phyloP scores from a whole-genome alignment of 2,888 invertebrate species.

The Limnephilus rhombicus region DNA sequence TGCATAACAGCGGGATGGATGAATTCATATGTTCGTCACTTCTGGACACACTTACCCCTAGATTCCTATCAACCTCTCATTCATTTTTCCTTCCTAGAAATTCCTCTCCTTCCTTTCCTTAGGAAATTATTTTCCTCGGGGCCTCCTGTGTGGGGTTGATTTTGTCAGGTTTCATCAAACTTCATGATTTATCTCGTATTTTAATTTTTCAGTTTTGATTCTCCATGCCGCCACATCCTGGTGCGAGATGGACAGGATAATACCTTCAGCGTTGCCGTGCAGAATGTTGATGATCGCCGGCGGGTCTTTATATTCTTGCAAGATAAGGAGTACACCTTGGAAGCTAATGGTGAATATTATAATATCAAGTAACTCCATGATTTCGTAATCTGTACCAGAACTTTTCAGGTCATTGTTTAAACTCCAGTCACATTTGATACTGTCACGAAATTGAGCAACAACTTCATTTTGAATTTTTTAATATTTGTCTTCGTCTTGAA shows the following conservation, averaged over 20 bases:
- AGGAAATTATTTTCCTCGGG: too few relatives aligned
- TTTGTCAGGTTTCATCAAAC: neutral
- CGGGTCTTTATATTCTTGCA: slow-evolving; percentile 83
- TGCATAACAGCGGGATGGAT: too few relatives aligned
- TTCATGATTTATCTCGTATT: slow-evolving; percentile 15
- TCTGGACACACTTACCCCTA: too few relatives aligned
- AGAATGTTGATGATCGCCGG: slow-evolving; percentile 74
- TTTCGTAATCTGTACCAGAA: neutral
- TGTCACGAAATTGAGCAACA: too few relatives aligned
- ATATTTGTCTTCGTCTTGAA: neutral
- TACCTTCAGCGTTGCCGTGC: slow-evolving; percentile 83
- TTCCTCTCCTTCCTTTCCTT: too few relatives aligned
- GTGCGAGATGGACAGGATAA: slow-evolving; percentile 84
- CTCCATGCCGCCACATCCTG: slow-evolving; percentile 87
- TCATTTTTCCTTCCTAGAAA: too few relatives aligned
- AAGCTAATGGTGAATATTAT: slow-evolving; percentile 72
- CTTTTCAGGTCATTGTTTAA: neutral
- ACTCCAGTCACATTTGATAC: too few relatives aligned
- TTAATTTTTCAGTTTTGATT: slow-evolving; percentile 80
- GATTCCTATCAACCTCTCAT: too few relatives aligned
- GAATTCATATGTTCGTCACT: too few relatives aligned
- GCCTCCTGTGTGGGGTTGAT: too few relatives aligned
- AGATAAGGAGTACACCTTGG: slow-evolving; percentile 82
- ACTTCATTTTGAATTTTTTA: too few relatives aligned
- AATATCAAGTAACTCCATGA: neutral